phyloP scores from a whole-genome alignment of 2,888 invertebrate genomes.

The Nephrotoma appendiculata region DNA sequence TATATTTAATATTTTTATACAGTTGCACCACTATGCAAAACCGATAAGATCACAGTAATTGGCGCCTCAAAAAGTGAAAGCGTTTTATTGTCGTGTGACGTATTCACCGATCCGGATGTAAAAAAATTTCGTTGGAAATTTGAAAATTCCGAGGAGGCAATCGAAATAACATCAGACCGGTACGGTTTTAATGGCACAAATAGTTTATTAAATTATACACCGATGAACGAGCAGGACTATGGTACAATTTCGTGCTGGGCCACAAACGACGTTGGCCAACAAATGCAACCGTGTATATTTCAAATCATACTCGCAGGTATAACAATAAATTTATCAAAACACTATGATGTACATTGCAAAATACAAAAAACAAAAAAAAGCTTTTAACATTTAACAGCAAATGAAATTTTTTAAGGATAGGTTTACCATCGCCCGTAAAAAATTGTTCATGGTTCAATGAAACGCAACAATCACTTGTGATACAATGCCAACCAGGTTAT shows the following conservation, averaged over 20 bases:
- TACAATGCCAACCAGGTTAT: conserved; percentile 9
- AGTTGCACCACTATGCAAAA: conserved; percentile 64
- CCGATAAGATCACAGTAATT: conserved; percentile 54
- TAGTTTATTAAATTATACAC: conserved; percentile 25
- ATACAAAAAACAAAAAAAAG: not conserved
- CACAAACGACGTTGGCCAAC: conserved; percentile 67
- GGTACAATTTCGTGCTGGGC: conserved; percentile 81
- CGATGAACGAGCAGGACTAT: conserved; percentile 55
- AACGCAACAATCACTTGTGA: conserved; percentile 7
- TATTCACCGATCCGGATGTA: conserved; percentile 72
- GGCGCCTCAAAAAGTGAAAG: conserved; percentile 69
- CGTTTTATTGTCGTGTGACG: conserved; percentile 64
- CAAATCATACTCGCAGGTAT: conserved; percentile 79
- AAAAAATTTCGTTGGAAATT: conserved; percentile 10
- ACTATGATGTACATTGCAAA: not conserved
- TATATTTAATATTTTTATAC: conserved; percentile 13
- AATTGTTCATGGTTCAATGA: conserved; percentile 10
- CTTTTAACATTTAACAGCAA: not conserved
- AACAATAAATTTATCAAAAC: not conserved
- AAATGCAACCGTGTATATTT: conserved; percentile 71
- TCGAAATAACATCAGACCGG: conserved; percentile 6
- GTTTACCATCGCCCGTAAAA: conserved; percentile 8
- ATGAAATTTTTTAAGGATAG: conserved; percentile 5
- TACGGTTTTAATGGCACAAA: conserved; percentile 8
- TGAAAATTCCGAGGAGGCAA: conserved; percentile 8